Percentiles rank a stretch among this genome's conserved stretches.
These are phyloP conservation scores for Temnothorax ravouxi DNA, from an alignment of 2,888 invertebrate genomes.

Conservation along the genomic window DNA sequence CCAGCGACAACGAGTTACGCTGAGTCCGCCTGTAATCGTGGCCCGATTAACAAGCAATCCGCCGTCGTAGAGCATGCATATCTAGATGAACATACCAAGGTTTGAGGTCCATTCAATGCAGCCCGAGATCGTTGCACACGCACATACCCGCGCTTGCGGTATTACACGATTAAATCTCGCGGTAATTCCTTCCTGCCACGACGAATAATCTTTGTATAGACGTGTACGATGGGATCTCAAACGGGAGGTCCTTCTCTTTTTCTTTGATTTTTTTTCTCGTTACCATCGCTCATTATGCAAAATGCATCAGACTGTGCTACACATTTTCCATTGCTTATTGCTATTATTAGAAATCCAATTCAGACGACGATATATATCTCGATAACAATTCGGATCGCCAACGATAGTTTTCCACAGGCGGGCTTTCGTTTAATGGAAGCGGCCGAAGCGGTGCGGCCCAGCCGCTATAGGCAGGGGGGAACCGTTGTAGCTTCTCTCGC, in stretches of 20 bases:
- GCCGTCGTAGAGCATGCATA: constrained; percentile 67
- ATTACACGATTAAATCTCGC: constrained; percentile 77
- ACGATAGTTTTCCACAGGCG: not conserved
- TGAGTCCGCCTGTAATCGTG: constrained; percentile 66
- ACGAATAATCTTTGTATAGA: constrained; percentile 49
- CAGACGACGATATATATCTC: not conserved
- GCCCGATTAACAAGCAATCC: constrained; percentile 74
- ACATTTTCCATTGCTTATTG: not conserved
- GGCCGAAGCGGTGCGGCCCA: not conserved
- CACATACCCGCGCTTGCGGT: constrained; percentile 66
- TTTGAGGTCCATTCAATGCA: constrained; percentile 65
- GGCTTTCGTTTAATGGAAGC: constrained; percentile 31
- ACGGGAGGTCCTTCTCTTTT: not conserved
- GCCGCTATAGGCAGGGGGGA: constrained; percentile 6
- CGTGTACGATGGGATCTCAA: constrained; percentile 7
- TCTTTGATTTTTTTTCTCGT: not conserved
- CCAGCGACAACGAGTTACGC: constrained; percentile 53
- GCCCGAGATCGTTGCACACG: constrained; percentile 57
- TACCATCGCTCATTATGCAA: not conserved
- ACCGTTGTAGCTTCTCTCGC: constrained; percentile 18
- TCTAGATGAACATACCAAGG: constrained; percentile 70
- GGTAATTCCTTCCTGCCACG: constrained; percentile 69
- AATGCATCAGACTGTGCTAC: not conserved
- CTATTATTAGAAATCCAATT: not conserved
- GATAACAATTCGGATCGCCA: constrained; percentile 10